Base-by-base conservation (phyloP, 2,797 vertebrate species). In the Tokudaia muenninki region DNA sequence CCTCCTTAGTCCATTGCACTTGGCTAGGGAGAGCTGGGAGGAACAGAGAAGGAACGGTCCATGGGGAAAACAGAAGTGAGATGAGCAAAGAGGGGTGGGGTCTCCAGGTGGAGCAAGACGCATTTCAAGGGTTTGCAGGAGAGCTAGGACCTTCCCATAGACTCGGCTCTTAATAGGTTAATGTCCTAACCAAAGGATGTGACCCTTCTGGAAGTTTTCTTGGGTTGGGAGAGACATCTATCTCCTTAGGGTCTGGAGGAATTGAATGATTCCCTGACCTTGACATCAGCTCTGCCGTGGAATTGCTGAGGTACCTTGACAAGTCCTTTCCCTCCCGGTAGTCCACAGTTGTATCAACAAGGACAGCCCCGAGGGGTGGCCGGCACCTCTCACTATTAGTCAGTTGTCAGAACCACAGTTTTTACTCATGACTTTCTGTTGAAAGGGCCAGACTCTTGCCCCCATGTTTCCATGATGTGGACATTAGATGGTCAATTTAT, bases 81-180 rank as follows among this genome's bases (percentile, higher is more conserved):
- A 11, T 37, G 34, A 91, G 44, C 34, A 78, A 21, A 77, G 59
- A 77, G 4, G 9, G 16, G 83, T 52, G 29, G 41, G 14, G 34
- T 16, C 34, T 65, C 26, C 21, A 50, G 50, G 57, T 26, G 22
- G 70, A 72, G 44, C 72, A 37, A 67, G 59, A 34, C 57, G 11
- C 6, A 1, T 26, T 4, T 3, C 5, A n/a, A 65, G 67, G 79
- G 34, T 13, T 65, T 70, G 3, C 6, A 0, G 31, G n/a, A 7
- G 24, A 61, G 11, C 10, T 4, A 29, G 47, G 24, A 34, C 21
- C 55, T 77, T 61, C 52, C n/a, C 29, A 50, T 75, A 55, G 0
- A 16, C 1, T 0, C 0, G 1, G 19, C 6, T n/a, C 72, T 86
- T 37, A 34, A 0, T 6, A 9, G 72, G 14, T 74, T 72, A 44